phyloP scores from a whole-genome alignment of 53 echinoderm and acorn worm genomes.

The Patiria pectinifera region DNA sequence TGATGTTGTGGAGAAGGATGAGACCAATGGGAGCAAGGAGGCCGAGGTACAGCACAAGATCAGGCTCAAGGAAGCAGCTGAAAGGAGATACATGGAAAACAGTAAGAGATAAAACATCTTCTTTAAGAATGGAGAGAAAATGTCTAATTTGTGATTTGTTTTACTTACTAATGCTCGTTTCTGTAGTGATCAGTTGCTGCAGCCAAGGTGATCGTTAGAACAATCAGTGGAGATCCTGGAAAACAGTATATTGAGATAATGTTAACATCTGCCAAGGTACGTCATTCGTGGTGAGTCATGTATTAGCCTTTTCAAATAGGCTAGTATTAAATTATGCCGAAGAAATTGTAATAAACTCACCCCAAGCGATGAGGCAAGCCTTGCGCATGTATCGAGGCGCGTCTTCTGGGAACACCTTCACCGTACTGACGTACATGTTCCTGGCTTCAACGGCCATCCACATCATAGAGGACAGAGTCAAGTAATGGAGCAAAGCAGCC shows the following conservation, averaged over 20 bases:
- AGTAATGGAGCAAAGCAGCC: slow-evolving; percentile 67
- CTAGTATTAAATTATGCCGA: no score
- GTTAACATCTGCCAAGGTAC: no score
- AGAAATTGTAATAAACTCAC: slow-evolving; percentile 42
- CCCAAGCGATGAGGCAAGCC: slow-evolving; percentile 79
- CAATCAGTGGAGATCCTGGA: slow-evolving; percentile 75
- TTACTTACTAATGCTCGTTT: slow-evolving; percentile 65
- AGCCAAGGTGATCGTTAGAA: slow-evolving; percentile 71
- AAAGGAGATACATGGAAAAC: background rate
- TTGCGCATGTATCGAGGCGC: slow-evolving; percentile 69
- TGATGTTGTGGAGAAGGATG: slow-evolving; percentile 68
- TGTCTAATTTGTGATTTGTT: background rate
- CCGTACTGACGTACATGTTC: slow-evolving; percentile 80
- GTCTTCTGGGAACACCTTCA: slow-evolving; percentile 76
- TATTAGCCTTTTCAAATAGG: no score
- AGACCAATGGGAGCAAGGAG: slow-evolving; percentile 8
- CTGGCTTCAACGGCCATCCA: slow-evolving; percentile 89
- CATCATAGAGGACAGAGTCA: slow-evolving; percentile 76
- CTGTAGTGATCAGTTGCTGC: slow-evolving; percentile 58
- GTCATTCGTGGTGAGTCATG: no score
- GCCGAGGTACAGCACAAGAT: slow-evolving; percentile 64
- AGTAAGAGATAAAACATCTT: no score
- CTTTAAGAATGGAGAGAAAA: no score
- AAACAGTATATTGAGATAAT: background rate
- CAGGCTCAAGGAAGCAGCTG: slow-evolving; percentile 74